Evolutionary conservation across 2,888 invertebrate species (phyloP).

Genomic region (Dendrolimus houi): DNA sequence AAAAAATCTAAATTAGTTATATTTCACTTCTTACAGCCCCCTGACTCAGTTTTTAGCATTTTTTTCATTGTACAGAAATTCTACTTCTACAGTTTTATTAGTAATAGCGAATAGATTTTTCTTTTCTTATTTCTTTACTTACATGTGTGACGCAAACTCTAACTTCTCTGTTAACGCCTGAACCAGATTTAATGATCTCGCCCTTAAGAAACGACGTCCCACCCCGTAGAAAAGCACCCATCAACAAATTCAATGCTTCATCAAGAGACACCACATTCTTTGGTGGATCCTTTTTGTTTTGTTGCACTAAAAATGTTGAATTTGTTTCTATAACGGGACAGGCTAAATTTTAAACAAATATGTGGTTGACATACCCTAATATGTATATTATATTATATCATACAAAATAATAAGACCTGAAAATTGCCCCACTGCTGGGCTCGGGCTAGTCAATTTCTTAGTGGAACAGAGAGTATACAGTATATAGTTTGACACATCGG

Average conservation of each 20-base stretch:
- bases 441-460: background rate
- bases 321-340: background rate
- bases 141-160: constrained; percentile 98
- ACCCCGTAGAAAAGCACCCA: constrained; percentile 95
- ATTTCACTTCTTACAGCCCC: too few relatives aligned
- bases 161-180: constrained; percentile 95
- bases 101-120: too few relatives aligned
- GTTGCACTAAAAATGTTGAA: constrained; percentile 56
- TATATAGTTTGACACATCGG: too few relatives aligned
- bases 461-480: too few relatives aligned
- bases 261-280: constrained; percentile 87
- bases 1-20: too few relatives aligned
- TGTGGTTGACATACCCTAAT: too few relatives aligned
- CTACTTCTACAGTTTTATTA: too few relatives aligned
- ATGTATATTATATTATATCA: too few relatives aligned
- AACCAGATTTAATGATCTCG: constrained; percentile 96
- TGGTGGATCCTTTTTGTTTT: constrained; percentile 78
- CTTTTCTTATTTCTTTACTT: constrained; percentile 49
- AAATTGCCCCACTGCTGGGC: background rate
- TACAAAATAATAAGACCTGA: background rate
- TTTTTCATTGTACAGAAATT: too few relatives aligned
- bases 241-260: constrained; percentile 92
- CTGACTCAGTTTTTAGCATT: too few relatives aligned
- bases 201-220: constrained; percentile 96
- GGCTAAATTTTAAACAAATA: too few relatives aligned